phyloP scores from a whole-genome alignment of 2,888 invertebrate species.

The Polydesmus complanatus region DNA sequence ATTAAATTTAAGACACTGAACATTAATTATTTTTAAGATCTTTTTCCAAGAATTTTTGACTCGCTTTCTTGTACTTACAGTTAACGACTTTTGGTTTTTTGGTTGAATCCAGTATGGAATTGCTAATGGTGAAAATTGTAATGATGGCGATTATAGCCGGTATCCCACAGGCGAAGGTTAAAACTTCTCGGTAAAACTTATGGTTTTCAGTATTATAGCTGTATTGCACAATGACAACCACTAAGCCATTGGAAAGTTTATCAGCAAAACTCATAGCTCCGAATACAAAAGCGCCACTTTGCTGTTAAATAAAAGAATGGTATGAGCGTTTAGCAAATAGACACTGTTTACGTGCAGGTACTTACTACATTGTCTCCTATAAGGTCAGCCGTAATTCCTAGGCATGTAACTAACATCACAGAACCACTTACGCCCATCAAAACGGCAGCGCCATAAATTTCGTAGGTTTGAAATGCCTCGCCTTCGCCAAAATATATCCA shows the following conservation, averaged over 20 bases:
- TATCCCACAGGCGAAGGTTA: constrained; percentile 52
- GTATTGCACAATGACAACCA: constrained; percentile 35
- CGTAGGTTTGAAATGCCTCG: constrained; percentile 39
- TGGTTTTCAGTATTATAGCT: constrained; percentile 45
- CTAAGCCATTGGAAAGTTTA: constrained; percentile 38
- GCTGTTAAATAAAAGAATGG: constrained; percentile 24
- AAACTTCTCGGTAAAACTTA: constrained; percentile 53
- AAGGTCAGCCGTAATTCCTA: constrained; percentile 76
- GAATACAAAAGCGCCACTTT: constrained; percentile 40
- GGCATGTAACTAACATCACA: constrained; percentile 70
- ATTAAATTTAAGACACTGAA: too few species aligned
- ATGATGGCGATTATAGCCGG: constrained; percentile 42
- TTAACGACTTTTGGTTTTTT: background rate
- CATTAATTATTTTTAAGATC: too few species aligned
- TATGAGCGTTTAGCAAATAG: background rate
- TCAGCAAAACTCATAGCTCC: constrained; percentile 41
- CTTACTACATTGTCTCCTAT: constrained; percentile 62
- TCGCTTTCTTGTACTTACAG: background rate
- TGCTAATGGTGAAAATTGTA: constrained; percentile 10
- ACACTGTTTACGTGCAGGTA: constrained; percentile 4
- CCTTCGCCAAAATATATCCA: constrained; percentile 52
- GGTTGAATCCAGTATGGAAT: background rate
- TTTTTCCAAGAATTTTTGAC: too few species aligned
- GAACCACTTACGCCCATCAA: constrained; percentile 71
- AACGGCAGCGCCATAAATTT: constrained; percentile 55